Percentiles rank a stretch among this genome's conserved stretches.
These are phyloP conservation scores for Theodoxus fluviatilis DNA, from an alignment of 2,888 invertebrate genomes.

Conservation along the genomic window DNA sequence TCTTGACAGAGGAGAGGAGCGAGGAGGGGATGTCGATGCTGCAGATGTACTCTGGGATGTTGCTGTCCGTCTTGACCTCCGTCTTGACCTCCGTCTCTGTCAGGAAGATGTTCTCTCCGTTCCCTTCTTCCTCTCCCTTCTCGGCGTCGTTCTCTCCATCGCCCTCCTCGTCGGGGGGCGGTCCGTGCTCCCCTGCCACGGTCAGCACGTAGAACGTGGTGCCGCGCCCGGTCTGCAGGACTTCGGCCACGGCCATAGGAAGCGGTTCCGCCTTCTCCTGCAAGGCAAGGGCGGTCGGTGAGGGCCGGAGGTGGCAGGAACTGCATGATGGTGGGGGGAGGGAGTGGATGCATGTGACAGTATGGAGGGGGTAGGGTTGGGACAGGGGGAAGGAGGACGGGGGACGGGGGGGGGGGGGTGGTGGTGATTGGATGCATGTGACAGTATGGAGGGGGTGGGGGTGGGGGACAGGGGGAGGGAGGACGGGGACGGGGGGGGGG, in stretches of 20 bases:
- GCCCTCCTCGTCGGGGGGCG: constrained; percentile 33
- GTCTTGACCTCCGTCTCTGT: constrained; percentile 37
- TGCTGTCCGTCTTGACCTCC: constrained; percentile 26
- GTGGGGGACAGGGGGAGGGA: too few relatives aligned
- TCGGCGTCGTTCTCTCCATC: constrained; percentile 17
- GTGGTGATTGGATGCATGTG: too few relatives aligned
- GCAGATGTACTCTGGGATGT: constrained; percentile 43
- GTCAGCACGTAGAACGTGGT: constrained; percentile 60
- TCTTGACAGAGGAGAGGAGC: constrained; percentile 48
- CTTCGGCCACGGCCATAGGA: constrained; percentile 48
- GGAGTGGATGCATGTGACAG: too few relatives aligned
- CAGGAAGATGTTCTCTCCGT: constrained; percentile 36
- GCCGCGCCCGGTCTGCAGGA: constrained; percentile 56
- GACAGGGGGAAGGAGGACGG: too few relatives aligned
- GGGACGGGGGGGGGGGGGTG: too few relatives aligned
- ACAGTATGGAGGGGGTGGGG: too few relatives aligned
- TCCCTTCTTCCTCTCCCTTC: constrained; percentile 25
- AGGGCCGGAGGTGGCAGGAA: too few relatives aligned
- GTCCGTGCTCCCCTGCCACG: constrained; percentile 51
- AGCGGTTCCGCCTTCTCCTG: constrained; percentile 31
- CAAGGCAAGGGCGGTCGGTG: too few relatives aligned
- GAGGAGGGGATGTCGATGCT: constrained; percentile 44
- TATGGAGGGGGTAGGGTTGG: too few relatives aligned
- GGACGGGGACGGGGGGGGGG: too few relatives aligned
- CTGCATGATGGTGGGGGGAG: too few relatives aligned